Conservation (phyloP, 2,888 invertebrate species). For the Aelia acuminata region DNA sequence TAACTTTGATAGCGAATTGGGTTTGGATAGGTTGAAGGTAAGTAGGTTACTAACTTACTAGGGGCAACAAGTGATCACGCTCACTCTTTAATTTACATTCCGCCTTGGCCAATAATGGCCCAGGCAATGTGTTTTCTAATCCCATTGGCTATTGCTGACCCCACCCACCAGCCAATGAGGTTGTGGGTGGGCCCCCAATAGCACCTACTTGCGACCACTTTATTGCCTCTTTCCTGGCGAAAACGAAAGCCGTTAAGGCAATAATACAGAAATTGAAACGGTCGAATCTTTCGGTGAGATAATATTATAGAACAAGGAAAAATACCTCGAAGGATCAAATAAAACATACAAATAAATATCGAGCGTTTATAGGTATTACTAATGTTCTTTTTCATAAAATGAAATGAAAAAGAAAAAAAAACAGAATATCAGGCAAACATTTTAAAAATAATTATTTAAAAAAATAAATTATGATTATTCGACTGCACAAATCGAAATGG, state of each 20-base stretch:
- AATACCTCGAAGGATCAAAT: background rate
- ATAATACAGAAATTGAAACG: background rate
- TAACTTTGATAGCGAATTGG: background rate
- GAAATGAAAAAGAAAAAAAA: too few species aligned
- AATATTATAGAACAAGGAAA: background rate
- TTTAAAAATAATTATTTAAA: too few species aligned
- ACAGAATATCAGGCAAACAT: too few species aligned
- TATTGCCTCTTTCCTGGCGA: background rate
- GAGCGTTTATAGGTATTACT: too few species aligned
- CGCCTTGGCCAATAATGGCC: background rate
- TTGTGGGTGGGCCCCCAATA: background rate
- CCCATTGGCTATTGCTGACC: background rate
- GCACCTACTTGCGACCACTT: background rate
- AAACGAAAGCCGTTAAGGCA: background rate
- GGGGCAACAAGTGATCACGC: slow-evolving; percentile 4
- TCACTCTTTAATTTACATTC: slow-evolving; percentile 14
- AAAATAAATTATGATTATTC: too few species aligned
- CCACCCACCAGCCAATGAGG: slow-evolving; percentile 3
- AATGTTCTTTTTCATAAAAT: too few species aligned
- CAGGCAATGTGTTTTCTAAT: slow-evolving; percentile 16
- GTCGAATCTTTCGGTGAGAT: background rate
- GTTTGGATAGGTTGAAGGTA: background rate
- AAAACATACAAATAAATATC: too few species aligned
- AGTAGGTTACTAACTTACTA: background rate
- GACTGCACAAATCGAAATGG: too few species aligned